A percentile compares a stretch with the other conserved stretches of the same genome.
Conservation (phyloP, 2,888 invertebrate genomes). For the Melanotus villosus region DNA sequence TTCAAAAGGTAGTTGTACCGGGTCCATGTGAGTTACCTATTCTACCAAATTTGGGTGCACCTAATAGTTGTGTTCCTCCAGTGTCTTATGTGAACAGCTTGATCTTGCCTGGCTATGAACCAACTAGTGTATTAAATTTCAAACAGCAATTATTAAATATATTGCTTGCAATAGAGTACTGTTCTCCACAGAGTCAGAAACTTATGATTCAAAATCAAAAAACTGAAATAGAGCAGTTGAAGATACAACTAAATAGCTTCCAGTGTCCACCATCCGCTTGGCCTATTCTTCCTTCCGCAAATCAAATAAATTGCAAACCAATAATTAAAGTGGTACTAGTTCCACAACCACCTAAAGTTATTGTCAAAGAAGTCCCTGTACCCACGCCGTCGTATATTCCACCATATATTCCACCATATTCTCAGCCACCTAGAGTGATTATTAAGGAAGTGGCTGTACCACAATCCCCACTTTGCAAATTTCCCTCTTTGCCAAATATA, state of each 20-base stretch:
- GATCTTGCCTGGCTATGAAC: background rate
- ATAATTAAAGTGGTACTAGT: constrained; percentile 24
- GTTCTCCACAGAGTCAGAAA: background rate
- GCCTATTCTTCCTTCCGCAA: too few species aligned
- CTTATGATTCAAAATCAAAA: background rate
- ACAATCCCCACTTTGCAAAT: constrained; percentile 27
- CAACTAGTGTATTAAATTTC: background rate
- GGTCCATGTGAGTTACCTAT: background rate
- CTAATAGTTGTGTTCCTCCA: background rate
- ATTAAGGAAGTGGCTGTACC: constrained; percentile 24
- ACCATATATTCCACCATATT: too few species aligned
- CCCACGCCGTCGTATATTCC: too few species aligned
- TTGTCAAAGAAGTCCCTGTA: constrained; percentile 1
- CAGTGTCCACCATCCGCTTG: background rate
- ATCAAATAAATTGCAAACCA: background rate
- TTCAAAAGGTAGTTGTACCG: constrained; percentile 31
- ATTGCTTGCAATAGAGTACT: background rate
- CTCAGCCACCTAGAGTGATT: constrained; percentile 33
- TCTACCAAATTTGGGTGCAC: background rate
- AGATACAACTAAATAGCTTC: background rate
- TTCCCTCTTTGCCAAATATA: background rate
- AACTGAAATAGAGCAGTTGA: background rate
- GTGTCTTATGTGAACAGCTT: background rate
- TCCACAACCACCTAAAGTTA: background rate
- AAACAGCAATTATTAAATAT: constrained; percentile 4